Percentiles rank a stretch among this genome's conserved stretches.
Conservation (phyloP, 2,797 vertebrate species). For the Margarornis squamiger region DNA sequence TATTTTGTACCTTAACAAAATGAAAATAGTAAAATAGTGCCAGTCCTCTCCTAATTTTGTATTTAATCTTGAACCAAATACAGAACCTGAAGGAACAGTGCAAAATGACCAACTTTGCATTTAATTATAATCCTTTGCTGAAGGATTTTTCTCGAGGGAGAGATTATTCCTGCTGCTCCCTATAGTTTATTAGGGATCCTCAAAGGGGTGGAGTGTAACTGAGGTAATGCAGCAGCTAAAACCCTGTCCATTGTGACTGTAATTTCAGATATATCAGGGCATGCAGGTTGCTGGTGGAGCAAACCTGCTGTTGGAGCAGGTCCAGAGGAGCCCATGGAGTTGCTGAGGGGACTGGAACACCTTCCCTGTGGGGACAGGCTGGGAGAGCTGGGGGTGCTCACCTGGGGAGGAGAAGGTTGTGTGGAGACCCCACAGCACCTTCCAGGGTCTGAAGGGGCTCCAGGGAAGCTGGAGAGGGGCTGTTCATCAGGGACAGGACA, state of each 20-base stretch:
- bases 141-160: neutral
- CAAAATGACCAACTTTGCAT: neutral
- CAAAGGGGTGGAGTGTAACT: neutral
- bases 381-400: neutral
- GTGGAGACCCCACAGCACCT: neutral
- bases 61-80: neutral
- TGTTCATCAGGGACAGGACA: neutral
- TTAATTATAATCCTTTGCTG: neutral
- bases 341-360: neutral
- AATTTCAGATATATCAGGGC: neutral
- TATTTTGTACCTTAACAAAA: neutral
- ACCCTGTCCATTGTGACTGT: neutral
- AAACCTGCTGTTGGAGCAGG: neutral
- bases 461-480: neutral
- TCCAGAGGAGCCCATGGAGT: neutral
- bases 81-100: neutral
- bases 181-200: neutral
- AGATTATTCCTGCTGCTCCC: neutral
- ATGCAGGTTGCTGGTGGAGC: neutral
- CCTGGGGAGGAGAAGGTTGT: neutral
- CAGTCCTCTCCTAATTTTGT: neutral
- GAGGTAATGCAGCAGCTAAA: neutral
- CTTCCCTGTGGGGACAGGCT: neutral
- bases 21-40: neutral
- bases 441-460: neutral